phyloP scores from a whole-genome alignment of 2,797 vertebrate species.

The Urophycis tenuis region DNA sequence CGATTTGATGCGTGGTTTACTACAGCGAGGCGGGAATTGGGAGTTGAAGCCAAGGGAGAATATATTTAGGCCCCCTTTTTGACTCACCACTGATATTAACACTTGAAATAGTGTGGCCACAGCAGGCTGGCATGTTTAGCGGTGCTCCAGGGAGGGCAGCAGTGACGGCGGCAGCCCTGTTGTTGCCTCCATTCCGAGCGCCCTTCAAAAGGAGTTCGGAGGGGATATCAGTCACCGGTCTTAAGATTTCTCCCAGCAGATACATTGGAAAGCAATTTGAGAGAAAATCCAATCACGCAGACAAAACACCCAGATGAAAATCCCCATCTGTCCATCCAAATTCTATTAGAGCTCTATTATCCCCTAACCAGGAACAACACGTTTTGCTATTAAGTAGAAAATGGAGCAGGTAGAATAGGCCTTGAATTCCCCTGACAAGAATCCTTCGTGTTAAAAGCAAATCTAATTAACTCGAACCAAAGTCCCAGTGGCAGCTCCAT shows the following conservation, averaged over 20 bases:
- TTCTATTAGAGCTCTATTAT: background rate
- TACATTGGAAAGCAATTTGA: background rate
- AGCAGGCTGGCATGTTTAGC: constrained; percentile 46
- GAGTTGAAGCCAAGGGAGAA: constrained; percentile 37
- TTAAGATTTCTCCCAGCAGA: background rate
- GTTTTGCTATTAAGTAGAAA: background rate
- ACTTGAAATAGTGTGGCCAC: constrained; percentile 42
- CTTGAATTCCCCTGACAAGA: background rate
- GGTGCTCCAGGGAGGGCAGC: constrained; percentile 56
- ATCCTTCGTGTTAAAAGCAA: background rate
- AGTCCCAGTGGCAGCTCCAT: background rate
- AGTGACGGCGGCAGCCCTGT: constrained; percentile 35
- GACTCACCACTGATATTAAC: constrained; percentile 50
- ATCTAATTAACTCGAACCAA: background rate
- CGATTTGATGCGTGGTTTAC: background rate
- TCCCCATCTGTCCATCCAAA: background rate
- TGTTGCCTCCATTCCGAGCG: constrained; percentile 21
- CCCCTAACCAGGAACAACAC: background rate
- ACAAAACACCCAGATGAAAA: background rate
- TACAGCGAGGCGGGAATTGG: constrained; percentile 40
- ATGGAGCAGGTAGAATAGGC: constrained; percentile 11
- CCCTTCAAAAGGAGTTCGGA: background rate
- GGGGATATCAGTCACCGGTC: background rate
- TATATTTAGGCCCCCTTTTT: constrained; percentile 35
- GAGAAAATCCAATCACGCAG: background rate